Evolutionary conservation across 2,113 vertebrate species (phyloP).

Genomic region (Hyla sarda): DNA sequence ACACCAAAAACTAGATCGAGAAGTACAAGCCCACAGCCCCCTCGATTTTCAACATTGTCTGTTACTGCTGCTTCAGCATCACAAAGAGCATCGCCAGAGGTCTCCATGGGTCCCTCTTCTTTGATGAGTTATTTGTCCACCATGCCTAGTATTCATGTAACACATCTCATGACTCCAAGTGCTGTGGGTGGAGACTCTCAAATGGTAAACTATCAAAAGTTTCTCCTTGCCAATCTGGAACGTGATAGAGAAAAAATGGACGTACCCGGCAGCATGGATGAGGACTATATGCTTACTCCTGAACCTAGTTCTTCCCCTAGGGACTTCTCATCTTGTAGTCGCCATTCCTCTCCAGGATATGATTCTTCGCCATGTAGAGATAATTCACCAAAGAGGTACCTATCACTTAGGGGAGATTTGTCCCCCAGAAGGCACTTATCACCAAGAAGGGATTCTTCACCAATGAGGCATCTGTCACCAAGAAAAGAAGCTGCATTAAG

Average conservation of each 20-base stretch:
- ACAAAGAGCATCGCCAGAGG: constrained; percentile 74
- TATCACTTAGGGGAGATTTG: constrained; percentile 84
- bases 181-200: constrained; percentile 77
- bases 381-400: constrained; percentile 87
- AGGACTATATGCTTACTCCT: constrained; percentile 80
- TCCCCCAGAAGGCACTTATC: constrained; percentile 81
- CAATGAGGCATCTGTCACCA: constrained; percentile 81
- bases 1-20: constrained; percentile 95
- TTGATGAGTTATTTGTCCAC: constrained; percentile 91
- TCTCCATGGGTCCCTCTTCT: constrained; percentile 78
- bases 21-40: constrained; percentile 93
- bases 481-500: constrained; percentile 81
- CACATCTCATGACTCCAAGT: constrained; percentile 81
- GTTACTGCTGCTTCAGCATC: constrained; percentile 77
- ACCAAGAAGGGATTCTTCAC: constrained; percentile 80
- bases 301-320: constrained; percentile 84
- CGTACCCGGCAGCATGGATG: constrained; percentile 85
- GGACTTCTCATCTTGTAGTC: constrained; percentile 86
- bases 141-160: constrained; percentile 95
- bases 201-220: constrained; percentile 84
- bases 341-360: constrained; percentile 84
- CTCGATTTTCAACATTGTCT: constrained; percentile 81
- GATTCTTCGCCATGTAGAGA: constrained; percentile 90
- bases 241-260: constrained; percentile 82
- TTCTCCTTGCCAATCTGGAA: constrained; percentile 80